Conservation (phyloP, 1,140 invertebrate genomes). For the Portunus trituberculatus region DNA sequence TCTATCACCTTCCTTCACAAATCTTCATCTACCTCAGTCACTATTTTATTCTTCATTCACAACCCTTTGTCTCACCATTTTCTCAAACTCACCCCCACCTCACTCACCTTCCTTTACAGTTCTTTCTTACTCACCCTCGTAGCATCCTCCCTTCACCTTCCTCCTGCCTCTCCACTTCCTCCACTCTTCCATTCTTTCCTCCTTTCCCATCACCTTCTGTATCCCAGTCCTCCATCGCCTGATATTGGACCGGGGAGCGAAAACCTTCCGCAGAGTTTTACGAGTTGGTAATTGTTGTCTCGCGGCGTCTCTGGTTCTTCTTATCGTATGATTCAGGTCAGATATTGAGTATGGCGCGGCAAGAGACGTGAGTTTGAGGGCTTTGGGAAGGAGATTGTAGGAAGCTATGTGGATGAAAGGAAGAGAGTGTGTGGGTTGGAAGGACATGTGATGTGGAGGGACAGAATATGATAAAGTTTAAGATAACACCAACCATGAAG, state of each 20-base stretch:
- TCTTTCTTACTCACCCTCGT: background rate
- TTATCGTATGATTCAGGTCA: background rate
- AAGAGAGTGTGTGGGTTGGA: too few species aligned
- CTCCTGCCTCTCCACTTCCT: background rate
- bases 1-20: too few species aligned
- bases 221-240: background rate
- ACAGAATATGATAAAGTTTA: too few species aligned
- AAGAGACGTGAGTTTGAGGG: background rate
- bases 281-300: background rate
- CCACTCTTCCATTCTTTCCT: background rate
- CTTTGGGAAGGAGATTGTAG: background rate
- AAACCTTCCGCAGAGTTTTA: background rate
- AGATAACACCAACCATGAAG: too few species aligned
- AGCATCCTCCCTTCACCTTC: background rate
- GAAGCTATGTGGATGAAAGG: background rate
- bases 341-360: background rate
- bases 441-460: too few species aligned
- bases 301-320: background rate
- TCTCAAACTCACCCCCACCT: background rate
- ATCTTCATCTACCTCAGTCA: too few species aligned
- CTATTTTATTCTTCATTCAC: background rate
- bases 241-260: background rate
- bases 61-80: background rate
- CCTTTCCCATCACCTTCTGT: background rate
- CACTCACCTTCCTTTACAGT: background rate